Percentiles rank a stretch among this genome's conserved stretches.
Conservation (phyloP, 2,888 invertebrate species). For the Schrankia costaestrigalis region DNA sequence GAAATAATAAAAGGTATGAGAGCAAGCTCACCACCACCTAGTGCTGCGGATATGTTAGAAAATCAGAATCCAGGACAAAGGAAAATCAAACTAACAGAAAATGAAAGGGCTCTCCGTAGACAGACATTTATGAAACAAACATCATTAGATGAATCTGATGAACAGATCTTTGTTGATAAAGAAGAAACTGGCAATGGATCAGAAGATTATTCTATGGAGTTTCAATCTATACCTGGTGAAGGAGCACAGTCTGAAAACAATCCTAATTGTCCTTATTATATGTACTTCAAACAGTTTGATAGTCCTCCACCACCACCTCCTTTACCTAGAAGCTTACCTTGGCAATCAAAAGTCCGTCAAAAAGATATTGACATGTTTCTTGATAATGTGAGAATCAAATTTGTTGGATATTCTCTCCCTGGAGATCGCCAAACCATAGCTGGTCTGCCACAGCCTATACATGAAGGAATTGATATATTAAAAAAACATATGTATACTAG, state of each 20-base stretch:
- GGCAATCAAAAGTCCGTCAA: slow-evolving; percentile 97
- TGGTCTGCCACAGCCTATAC: slow-evolving; percentile 97
- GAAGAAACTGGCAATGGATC: slow-evolving; percentile 82
- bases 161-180: slow-evolving; percentile 87
- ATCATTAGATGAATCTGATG: slow-evolving; percentile 90
- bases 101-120: slow-evolving; percentile 85
- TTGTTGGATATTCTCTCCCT: slow-evolving; percentile 95
- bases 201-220: slow-evolving; percentile 82
- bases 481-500: slow-evolving; percentile 97
- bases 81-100: slow-evolving; percentile 63
- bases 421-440: slow-evolving; percentile 94
- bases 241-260: slow-evolving; percentile 58
- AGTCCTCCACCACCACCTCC: slow-evolving; percentile 73
- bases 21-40: slow-evolving; percentile 96
- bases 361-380: slow-evolving; percentile 96
- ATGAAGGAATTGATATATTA: slow-evolving; percentile 95
- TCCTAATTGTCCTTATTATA: slow-evolving; percentile 64
- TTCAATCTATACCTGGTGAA: slow-evolving; percentile 75
- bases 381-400: slow-evolving; percentile 95
- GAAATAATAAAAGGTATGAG: slow-evolving; percentile 97
- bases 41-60: slow-evolving; percentile 93
- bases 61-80: slow-evolving; percentile 90
- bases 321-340: slow-evolving; percentile 87
- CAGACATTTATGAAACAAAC: slow-evolving; percentile 95
- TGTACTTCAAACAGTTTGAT: slow-evolving; percentile 70